These are phyloP conservation scores for Catharus bicknelli DNA, from an alignment of 2,113 vertebrate species.

Conservation along the genomic window DNA sequence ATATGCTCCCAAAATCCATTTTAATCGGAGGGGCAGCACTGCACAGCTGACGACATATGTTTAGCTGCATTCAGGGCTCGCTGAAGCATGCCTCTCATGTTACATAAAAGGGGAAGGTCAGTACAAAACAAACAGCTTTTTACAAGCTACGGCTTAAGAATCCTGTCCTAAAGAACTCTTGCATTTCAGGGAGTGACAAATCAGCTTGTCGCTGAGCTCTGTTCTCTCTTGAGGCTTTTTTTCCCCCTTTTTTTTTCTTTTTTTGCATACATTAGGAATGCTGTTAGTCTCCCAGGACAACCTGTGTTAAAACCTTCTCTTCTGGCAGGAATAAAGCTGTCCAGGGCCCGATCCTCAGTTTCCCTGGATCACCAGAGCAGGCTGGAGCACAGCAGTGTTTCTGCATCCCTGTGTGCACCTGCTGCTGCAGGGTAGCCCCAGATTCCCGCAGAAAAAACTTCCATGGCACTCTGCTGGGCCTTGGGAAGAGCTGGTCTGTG, in stretches of 20 bases:
- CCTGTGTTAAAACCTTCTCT: slow-evolving; percentile 17
- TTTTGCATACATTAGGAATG: slow-evolving; percentile 52
- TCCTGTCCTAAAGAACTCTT: slow-evolving; percentile 62
- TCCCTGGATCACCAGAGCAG: neutral
- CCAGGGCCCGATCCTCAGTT: neutral
- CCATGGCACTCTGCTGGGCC: accelerated
- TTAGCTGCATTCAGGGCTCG: slow-evolving; percentile 60
- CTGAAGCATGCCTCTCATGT: slow-evolving; percentile 71
- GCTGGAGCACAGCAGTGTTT: neutral
- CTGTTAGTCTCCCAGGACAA: slow-evolving; percentile 73
- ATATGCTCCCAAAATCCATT: slow-evolving; percentile 73
- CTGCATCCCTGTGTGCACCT: neutral
- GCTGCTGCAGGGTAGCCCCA: neutral
- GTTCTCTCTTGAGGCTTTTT: neutral
- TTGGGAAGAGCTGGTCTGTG: neutral
- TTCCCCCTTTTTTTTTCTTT: accelerated
- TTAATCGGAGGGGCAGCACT: slow-evolving; percentile 68
- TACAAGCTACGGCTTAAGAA: slow-evolving; percentile 68
- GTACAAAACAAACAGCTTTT: slow-evolving; percentile 76
- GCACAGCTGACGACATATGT: slow-evolving; percentile 77
- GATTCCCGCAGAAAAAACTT: accelerated
- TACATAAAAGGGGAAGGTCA: slow-evolving; percentile 76
- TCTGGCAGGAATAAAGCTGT: slow-evolving; percentile 4
- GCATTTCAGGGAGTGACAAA: slow-evolving; percentile 24
- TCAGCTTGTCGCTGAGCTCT: slow-evolving; percentile 39